phyloP scores from a whole-genome alignment of 2,113 vertebrate genomes.

The Ictalurus punctatus region DNA sequence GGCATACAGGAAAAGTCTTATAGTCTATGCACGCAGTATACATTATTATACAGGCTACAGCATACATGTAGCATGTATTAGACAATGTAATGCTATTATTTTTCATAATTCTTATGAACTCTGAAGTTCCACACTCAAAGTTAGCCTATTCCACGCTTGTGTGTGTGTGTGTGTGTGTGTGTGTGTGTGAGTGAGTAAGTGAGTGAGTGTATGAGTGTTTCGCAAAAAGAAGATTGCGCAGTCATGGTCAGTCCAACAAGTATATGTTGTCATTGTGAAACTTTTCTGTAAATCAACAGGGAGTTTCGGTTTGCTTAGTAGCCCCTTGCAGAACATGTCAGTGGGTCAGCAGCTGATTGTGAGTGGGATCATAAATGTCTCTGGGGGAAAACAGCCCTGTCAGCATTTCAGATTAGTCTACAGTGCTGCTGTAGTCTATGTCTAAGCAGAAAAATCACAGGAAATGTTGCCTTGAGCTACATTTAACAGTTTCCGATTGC shows the following conservation, averaged over 20 bases:
- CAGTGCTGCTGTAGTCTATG: neutral
- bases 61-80: no score
- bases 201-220: neutral
- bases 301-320: slow-evolving; percentile 28
- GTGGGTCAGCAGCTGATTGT: slow-evolving; percentile 22
- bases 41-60: neutral
- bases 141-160: neutral
- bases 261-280: slow-evolving; percentile 49
- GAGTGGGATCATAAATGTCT: neutral
- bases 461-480: neutral
- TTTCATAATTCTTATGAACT: neutral
- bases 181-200: neutral
- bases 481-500: neutral
- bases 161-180: neutral
- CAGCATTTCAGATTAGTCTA: neutral
- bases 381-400: neutral
- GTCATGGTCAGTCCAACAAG: slow-evolving; percentile 53
- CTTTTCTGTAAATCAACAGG: slow-evolving; percentile 36
- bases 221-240: slow-evolving; percentile 48
- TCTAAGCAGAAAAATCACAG: neutral
- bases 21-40: neutral
- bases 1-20: neutral
- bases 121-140: neutral
- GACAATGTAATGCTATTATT: neutral
- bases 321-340: slow-evolving; percentile 35